A percentile compares a stretch with the other conserved stretches of the same genome.
Conservation (phyloP, 2,113 vertebrate species). For the Dasyprocta punctata region DNA sequence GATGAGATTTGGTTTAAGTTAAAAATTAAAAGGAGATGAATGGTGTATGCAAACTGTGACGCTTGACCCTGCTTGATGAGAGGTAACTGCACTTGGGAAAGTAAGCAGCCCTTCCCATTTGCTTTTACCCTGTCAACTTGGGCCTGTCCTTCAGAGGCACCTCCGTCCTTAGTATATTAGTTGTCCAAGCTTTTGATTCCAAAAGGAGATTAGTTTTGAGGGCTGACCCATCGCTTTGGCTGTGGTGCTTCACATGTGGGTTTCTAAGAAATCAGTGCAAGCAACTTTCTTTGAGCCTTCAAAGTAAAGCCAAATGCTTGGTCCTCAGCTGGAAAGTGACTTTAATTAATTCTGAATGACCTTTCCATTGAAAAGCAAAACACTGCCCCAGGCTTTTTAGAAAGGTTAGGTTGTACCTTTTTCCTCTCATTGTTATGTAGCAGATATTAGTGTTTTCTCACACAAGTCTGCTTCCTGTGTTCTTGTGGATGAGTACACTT, state of each 20-base stretch:
- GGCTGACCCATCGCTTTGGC: not conserved
- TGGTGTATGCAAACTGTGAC: not conserved
- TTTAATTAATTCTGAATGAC: slow-evolving; percentile 85
- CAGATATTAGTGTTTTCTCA: slow-evolving; percentile 68
- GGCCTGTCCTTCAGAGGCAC: not conserved
- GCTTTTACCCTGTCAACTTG: not conserved
- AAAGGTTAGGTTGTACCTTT: slow-evolving; percentile 82
- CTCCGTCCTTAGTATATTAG: not conserved
- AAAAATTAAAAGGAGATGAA: not conserved
- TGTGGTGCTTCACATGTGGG: slow-evolving; percentile 12
- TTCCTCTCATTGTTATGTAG: slow-evolving; percentile 66
- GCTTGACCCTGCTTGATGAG: not conserved
- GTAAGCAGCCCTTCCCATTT: fast-evolving
- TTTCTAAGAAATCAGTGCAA: slow-evolving; percentile 67
- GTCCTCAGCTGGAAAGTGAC: slow-evolving; percentile 79
- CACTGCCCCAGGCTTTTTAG: slow-evolving; percentile 74
- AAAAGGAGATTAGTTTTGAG: not conserved
- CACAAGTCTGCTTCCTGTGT: not conserved
- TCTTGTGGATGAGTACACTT: not conserved
- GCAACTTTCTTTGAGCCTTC: slow-evolving; percentile 81
- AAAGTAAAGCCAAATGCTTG: slow-evolving; percentile 78
- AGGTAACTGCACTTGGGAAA: not conserved
- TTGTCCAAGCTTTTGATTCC: slow-evolving; percentile 56
- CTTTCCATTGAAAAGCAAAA: slow-evolving; percentile 85
- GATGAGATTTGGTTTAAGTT: not conserved